Percentiles rank a stretch among this genome's conserved stretches.
Conservation (phyloP, 1,140 invertebrate species). For the Anadara kagoshimensis region DNA sequence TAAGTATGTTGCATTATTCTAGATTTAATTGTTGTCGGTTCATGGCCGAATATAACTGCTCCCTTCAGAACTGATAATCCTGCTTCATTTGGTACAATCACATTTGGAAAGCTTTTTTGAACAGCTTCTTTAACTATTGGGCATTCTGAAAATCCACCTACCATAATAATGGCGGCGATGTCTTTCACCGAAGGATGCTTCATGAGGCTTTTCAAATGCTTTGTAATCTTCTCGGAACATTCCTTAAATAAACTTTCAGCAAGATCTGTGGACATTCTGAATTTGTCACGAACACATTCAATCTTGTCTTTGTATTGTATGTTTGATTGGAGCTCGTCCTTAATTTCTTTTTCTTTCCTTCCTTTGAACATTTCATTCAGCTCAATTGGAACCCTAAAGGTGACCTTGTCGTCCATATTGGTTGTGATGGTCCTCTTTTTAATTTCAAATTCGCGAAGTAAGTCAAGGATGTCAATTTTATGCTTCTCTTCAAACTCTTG, state of each 20-base stretch:
- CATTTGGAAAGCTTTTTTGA: conserved; percentile 17
- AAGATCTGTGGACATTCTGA: conserved; percentile 14
- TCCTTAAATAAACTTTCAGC: conserved; percentile 28
- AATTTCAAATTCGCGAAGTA: conserved; percentile 37
- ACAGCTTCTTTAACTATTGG: conserved; percentile 25
- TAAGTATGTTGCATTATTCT: conserved; percentile 35
- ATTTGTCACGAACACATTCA: conserved; percentile 6
- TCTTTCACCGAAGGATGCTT: background rate
- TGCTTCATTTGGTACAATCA: conserved; percentile 36
- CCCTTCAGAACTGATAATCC: conserved; percentile 35
- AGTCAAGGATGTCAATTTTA: conserved; percentile 23
- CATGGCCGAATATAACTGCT: conserved; percentile 38
- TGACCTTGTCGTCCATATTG: conserved; percentile 10
- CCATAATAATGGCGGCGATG: conserved; percentile 26
- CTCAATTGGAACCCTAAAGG: conserved; percentile 3
- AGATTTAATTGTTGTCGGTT: conserved; percentile 18
- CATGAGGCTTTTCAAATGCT: conserved; percentile 21
- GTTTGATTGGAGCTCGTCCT: background rate
- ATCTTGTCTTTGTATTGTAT: background rate
- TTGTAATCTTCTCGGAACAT: conserved; percentile 5
- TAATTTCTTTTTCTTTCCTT: conserved; percentile 1
- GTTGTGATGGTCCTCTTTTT: conserved; percentile 27
- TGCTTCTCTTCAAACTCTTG: conserved; percentile 14
- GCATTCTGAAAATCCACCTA: conserved; percentile 45
- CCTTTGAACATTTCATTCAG: conserved; percentile 6